Evolutionary conservation across 2,888 invertebrate genomes (phyloP).

Genomic region (Brachycybe producta): DNA sequence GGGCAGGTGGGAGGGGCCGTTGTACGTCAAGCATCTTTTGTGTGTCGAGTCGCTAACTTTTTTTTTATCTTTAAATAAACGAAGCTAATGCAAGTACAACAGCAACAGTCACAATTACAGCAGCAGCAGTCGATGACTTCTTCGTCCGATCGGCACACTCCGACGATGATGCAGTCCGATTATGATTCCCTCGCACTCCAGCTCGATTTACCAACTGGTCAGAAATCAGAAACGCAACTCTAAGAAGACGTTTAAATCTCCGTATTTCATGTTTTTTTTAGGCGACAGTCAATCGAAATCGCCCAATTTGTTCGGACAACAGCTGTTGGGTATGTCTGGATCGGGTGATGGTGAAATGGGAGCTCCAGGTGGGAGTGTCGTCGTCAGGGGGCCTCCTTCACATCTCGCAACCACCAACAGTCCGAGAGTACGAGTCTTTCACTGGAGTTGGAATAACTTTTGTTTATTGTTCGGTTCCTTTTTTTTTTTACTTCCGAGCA

Average conservation of each 20-base stretch:
- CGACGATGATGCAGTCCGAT: conserved; percentile 8
- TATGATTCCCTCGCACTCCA: conserved; percentile 15
- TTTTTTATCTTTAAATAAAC: conserved; percentile 9
- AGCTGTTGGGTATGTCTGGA: conserved; percentile 18
- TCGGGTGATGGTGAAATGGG: conserved; percentile 15
- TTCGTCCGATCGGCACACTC: not conserved
- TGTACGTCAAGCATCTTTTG: no score
- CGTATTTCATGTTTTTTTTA: not conserved
- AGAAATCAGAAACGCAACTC: not conserved
- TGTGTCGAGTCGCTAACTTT: no score
- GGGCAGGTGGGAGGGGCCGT: conserved; percentile 18
- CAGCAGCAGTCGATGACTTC: conserved; percentile 12
- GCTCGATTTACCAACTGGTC: conserved; percentile 16
- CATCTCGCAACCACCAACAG: conserved; percentile 19
- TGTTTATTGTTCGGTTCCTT: not conserved
- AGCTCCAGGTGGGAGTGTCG: conserved; percentile 7
- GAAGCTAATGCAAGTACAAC: conserved; percentile 12
- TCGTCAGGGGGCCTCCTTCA: not conserved
- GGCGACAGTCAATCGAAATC: conserved; percentile 21
- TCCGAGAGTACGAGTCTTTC: conserved; percentile 20
- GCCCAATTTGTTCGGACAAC: conserved; percentile 18
- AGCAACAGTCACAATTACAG: conserved; percentile 12
- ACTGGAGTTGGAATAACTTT: not conserved
- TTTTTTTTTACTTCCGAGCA: conserved; percentile 40
- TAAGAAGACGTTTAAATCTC: not conserved